Evolutionary conservation across 2,113 vertebrate genomes (phyloP).

Genomic region (Tamias sibiricus): DNA sequence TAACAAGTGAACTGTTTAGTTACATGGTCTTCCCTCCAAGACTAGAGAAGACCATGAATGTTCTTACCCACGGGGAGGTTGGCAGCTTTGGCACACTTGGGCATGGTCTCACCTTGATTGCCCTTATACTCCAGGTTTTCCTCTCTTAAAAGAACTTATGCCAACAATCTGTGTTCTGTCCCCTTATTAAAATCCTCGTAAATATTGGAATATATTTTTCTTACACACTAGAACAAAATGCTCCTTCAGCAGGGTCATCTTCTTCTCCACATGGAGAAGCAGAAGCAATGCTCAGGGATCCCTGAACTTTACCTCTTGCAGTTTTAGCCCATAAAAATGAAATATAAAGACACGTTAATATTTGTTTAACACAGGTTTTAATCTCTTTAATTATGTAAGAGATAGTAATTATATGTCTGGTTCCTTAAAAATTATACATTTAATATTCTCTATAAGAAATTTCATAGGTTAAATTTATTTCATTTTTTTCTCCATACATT

Average conservation of each 20-base stretch:
- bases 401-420: neutral
- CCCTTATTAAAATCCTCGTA: neutral
- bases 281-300: neutral
- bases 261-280: neutral
- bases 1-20: neutral
- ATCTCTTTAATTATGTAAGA: neutral
- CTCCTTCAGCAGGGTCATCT: neutral
- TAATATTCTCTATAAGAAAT: conserved; percentile 5
- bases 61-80: neutral
- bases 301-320: neutral
- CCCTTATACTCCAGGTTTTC: fast-evolving
- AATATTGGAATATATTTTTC: neutral
- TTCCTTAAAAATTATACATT: neutral
- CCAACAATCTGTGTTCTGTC: neutral
- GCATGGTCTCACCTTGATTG: neutral
- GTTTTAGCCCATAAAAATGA: neutral
- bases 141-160: neutral
- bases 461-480: neutral
- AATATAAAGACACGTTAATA: neutral
- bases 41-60: neutral
- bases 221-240: neutral
- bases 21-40: neutral
- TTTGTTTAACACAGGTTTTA: neutral
- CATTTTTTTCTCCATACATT: neutral
- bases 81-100: neutral